Conservation (phyloP, 1,140 invertebrate species). For the Oscheius sp. region DNA sequence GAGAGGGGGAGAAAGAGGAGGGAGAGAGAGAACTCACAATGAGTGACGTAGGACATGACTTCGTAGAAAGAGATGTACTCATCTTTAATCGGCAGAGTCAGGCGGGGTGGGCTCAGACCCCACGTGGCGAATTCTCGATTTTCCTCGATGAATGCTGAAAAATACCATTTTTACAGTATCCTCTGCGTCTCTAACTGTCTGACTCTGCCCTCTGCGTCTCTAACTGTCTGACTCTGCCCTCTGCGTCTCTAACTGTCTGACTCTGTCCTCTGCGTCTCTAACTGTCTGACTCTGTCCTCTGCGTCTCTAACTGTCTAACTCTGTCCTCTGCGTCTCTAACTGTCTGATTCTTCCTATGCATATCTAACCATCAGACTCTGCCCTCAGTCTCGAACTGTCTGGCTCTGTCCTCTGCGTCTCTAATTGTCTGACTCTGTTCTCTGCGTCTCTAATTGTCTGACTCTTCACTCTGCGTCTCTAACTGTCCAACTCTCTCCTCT, state of each 20-base stretch:
- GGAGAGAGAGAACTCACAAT: slow-evolving; percentile 23
- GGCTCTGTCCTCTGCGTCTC: too few relatives aligned
- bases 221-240: background rate
- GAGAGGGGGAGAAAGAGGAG: background rate
- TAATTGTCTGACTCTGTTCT: too few relatives aligned
- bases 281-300: background rate
- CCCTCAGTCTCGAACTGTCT: too few relatives aligned
- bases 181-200: too few relatives aligned
- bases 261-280: background rate
- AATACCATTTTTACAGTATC: background rate
- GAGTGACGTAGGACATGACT: slow-evolving; percentile 37
- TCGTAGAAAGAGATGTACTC: slow-evolving; percentile 35
- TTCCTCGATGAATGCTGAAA: slow-evolving; percentile 30
- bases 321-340: background rate
- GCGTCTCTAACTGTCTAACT: slow-evolving; percentile 12
- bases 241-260: slow-evolving; percentile 13
- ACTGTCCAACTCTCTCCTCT: too few relatives aligned
- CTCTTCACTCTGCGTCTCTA: too few relatives aligned
- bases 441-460: too few relatives aligned
- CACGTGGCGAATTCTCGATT: slow-evolving; percentile 32
- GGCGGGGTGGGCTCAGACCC: slow-evolving; percentile 21
- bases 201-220: background rate
- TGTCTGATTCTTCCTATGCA: slow-evolving; percentile 22
- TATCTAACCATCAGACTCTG: too few relatives aligned
- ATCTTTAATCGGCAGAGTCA: slow-evolving; percentile 33